phyloP scores from a whole-genome alignment of 2,888 invertebrate species.

The Nebria brevicollis region DNA sequence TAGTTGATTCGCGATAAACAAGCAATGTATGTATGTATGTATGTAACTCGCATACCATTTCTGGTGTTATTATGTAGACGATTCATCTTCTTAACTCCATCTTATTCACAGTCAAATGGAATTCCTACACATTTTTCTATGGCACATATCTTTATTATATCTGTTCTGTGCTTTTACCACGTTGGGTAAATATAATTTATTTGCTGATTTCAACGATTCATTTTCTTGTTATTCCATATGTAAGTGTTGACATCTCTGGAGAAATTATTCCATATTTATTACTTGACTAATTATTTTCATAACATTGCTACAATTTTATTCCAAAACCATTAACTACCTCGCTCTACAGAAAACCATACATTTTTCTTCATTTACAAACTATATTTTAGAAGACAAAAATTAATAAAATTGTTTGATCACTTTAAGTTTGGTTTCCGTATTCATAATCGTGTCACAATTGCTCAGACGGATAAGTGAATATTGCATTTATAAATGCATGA shows the following conservation, averaged over 20 bases:
- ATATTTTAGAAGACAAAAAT: too few species aligned
- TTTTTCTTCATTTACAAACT: too few species aligned
- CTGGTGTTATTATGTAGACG: slow-evolving; percentile 13
- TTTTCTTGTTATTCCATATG: background rate
- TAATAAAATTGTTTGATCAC: too few species aligned
- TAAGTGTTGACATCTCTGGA: background rate
- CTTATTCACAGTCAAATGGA: background rate
- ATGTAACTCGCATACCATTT: background rate
- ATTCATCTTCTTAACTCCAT: slow-evolving; percentile 10
- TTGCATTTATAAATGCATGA: background rate
- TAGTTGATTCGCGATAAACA: slow-evolving; percentile 37
- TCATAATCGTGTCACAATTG: background rate
- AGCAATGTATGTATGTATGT: background rate
- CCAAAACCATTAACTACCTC: background rate
- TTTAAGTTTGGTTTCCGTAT: background rate
- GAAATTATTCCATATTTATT: background rate
- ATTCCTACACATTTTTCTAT: background rate
- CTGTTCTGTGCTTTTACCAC: background rate
- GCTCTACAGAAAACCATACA: background rate
- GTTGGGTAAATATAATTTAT: background rate
- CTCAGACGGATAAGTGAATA: background rate
- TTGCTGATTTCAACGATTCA: background rate
- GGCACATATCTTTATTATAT: background rate
- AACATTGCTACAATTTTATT: background rate
- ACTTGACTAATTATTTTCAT: background rate